Percentiles rank a stretch among this genome's conserved stretches.
Evolutionary conservation across 2,113 vertebrate species (phyloP).

Genomic region (Muntiacus reevesi): DNA sequence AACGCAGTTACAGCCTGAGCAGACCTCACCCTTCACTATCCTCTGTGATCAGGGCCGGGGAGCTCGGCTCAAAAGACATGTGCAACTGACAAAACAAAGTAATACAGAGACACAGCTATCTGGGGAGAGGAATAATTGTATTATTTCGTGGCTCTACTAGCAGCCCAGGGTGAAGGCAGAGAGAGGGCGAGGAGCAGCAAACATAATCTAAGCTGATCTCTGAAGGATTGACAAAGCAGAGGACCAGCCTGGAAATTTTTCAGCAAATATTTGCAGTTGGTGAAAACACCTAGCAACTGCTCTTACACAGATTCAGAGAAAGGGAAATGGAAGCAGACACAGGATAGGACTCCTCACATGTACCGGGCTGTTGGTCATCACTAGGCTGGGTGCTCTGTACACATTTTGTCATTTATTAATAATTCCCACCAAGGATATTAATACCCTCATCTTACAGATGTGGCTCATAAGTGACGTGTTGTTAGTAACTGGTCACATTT

Average conservation of each 20-base stretch:
- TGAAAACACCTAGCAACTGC: conserved; percentile 34
- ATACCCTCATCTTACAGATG: background rate
- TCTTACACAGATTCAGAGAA: background rate
- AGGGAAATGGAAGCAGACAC: background rate
- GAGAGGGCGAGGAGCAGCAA: background rate
- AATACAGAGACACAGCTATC: background rate
- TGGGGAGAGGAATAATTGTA: conserved; percentile 36
- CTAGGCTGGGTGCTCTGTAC: background rate
- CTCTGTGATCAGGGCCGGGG: conserved; percentile 1
- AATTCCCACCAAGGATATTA: background rate
- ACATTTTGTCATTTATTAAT: background rate
- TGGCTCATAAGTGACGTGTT: background rate
- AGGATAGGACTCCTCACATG: background rate
- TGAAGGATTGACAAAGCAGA: conserved; percentile 2
- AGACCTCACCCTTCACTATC: background rate
- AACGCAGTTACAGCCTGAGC: background rate
- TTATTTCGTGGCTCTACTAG: background rate
- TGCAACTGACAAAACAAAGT: conserved; percentile 42
- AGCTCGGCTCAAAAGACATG: background rate
- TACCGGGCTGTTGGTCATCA: background rate
- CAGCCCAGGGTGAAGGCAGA: conserved; percentile 19
- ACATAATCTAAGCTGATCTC: conserved; percentile 19
- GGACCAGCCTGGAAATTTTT: background rate
- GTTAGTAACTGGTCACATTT: background rate
- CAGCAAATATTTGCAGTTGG: conserved; percentile 22